Evolutionary conservation across 1,140 invertebrate species (phyloP).

Genomic region (Drosophila micromelanica): DNA sequence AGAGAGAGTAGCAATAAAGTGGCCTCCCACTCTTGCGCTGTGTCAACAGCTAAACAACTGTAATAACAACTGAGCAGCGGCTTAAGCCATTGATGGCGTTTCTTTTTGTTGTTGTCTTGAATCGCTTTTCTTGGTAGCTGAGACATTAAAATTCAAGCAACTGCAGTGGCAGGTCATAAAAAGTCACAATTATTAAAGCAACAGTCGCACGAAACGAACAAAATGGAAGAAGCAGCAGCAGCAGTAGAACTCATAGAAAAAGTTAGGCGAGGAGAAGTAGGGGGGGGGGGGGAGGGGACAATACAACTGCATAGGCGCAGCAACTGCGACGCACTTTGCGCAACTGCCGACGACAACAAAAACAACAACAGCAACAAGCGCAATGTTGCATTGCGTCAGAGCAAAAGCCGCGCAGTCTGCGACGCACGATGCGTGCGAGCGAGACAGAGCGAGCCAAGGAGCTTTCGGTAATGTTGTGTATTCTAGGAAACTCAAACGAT

Average conservation of each 20-base stretch:
- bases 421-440: conserved; percentile 15
- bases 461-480: conserved; percentile 34
- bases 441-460: conserved; percentile 23
- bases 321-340: conserved; percentile 66
- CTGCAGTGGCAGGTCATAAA: conserved; percentile 75
- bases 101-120: conserved; percentile 26
- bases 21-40: conserved; percentile 1
- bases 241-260: conserved; percentile 27
- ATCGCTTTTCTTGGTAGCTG: conserved; percentile 63
- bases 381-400: conserved; percentile 58
- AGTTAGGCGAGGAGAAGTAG: neutral
- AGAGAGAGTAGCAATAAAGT: neutral
- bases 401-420: conserved; percentile 57
- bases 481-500: conserved; percentile 67
- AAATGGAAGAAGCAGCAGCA: neutral
- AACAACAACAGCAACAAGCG: conserved; percentile 14
- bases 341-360: conserved; percentile 65
- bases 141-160: conserved; percentile 74
- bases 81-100: conserved; percentile 21
- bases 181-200: conserved; percentile 63
- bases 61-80: conserved; percentile 36
- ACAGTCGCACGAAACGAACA: neutral
- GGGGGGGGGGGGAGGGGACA: neutral
- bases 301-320: conserved; percentile 35
- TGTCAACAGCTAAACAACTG: conserved; percentile 37